Base-by-base conservation (phyloP, 1,140 invertebrate species). In the Telenomus remus region DNA sequence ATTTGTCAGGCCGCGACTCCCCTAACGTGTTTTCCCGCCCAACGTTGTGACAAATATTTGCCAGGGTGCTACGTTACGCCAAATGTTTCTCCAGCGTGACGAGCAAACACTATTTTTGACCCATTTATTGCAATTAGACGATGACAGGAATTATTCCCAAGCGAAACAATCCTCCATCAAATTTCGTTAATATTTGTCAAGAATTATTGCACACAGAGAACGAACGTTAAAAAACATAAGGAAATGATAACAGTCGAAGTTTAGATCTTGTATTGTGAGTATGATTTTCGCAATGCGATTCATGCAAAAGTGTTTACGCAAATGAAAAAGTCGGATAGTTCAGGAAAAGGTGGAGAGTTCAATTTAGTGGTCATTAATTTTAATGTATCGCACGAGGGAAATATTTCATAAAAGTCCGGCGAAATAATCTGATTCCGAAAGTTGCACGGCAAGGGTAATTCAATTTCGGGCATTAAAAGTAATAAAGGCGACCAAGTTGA, bases 41-140 rank as follows among this genome's bases (percentile, higher is more conserved):
- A 81, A 79, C 75, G 49, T 78, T 69, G 70, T 53, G 69, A 79
- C 73, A 80, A 81, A 81, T 82, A 82, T 82, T 81, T 82, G 70
- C 69, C 55, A 51, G 65, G 60, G 51, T 70, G 55, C 61, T 57
- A 55, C 60, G 54, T 51, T 55, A 69, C 55, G 47, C 63, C 70
- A 66, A 65, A 73, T 55, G 33, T 65, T 65, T 65, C 61, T 60
- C 6, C 35, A 15, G 33, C 33, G 50, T 43, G 55, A 55, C 27
- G 19, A 65, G 50, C 44, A 60, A 54, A 60, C 70, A 55, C 44
- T 37, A 65, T 55, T 60, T 73, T 73, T 66, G 48, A 59, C 0
- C 43, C 49, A 60, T 73, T 60, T 39, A 60, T 59, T 65, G 35
- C 48, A 46, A 65, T 59, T 39, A 19, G n/a, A 33, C 37, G 33